Base-by-base conservation (phyloP, 2,113 vertebrate species). In the Butorides virescens region DNA sequence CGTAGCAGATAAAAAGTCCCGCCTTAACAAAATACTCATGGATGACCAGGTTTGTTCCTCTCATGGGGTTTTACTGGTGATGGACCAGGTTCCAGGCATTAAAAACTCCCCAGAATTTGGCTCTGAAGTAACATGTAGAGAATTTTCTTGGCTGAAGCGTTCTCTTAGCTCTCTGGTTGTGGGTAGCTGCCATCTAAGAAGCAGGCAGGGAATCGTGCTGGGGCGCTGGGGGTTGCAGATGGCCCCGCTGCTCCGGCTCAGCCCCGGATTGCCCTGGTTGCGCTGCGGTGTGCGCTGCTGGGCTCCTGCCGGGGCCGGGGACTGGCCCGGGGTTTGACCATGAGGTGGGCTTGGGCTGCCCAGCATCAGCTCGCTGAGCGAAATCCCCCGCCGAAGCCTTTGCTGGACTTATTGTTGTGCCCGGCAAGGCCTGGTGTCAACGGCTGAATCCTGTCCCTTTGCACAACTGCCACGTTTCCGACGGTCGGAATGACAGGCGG, bases 301-400 rank as follows among this genome's bases (percentile, higher is more conserved):
- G n/a, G 42, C 30, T 67, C 42, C 53, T 26, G 25, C 11, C 0
- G 4, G 23, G 59, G 25, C 12, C 6, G 3, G 77, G 52, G 11
- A 0, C 42, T 3, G 20, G 26, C 56, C 34, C 5, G 20, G 37
- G 44, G 22, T 10, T 5, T 42, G 77, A 1, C 15, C 0, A 1
- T 0, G 3, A 11, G 20, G 29, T 8, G 15, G 3, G 4, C 9
- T 56, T 2, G 2, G 55, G 36, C 55, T 4, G 0, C 42, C 3
- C 56, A 10, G 46, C n/a, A 6, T 4, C 58, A 4, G 2, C 25
- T 10, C 0, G 0, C 52, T 8, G 27, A 7, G 59, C 13, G 47
- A 76, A 25, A 42, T 22, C 46, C n/a, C 21, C 73, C 34, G 27
- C 59, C 5, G 2, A 29, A 85, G 30, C 26, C 62, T 90, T 44